Evolutionary conservation across 2,113 vertebrate genomes (phyloP), one percentile per base, ranked within the genome.

Genomic region (Lamprologus speciosus): DNA sequence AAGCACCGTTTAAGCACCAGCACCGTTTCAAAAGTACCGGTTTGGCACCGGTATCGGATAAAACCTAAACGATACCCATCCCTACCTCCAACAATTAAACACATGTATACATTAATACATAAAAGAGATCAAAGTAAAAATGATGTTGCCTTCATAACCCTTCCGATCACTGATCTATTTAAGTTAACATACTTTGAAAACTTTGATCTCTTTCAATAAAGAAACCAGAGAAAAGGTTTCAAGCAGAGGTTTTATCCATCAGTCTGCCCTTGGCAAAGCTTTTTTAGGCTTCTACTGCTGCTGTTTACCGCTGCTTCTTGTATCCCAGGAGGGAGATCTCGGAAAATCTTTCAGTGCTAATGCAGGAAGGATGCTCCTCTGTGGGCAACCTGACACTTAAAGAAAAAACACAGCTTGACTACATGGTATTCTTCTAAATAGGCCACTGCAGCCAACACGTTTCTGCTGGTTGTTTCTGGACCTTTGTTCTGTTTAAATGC

Each of bases 331-430:
- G 89, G 26, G 12, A n/a, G 12, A 10, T 28, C 31, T 42, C 5
- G 58, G 91, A 90, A 90, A 88, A 86, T 85, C 60, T 58, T 79
- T 75, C 75, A 78, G 82, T 7, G 6, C 40, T 85, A 55, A 81
- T 40, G 80, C 65, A 84, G 83, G 83, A 83, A 73, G 75, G 65
- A 75, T 17, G 86, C 73, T 37, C 53, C 85, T 81, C 82, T 31
- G 55, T 87, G 85, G 11, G 75, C 60, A 51, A 53, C 13, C 16
- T 33, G 31, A 78, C 35, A 33, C 84, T 81, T 40, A 73, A 73
- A 73, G 21, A 3, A 70, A 73, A 81, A 80, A 86, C 57, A 82
- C 85, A 91, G 70, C 68, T 91, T 79, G 2, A 60, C 28, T 60
- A 42, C 78, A 54, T 10, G 82, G 70, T 73, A 0, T 37, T 84